phyloP scores from a whole-genome alignment of 2,888 invertebrate genomes.

The Xanthorhoe designata region DNA sequence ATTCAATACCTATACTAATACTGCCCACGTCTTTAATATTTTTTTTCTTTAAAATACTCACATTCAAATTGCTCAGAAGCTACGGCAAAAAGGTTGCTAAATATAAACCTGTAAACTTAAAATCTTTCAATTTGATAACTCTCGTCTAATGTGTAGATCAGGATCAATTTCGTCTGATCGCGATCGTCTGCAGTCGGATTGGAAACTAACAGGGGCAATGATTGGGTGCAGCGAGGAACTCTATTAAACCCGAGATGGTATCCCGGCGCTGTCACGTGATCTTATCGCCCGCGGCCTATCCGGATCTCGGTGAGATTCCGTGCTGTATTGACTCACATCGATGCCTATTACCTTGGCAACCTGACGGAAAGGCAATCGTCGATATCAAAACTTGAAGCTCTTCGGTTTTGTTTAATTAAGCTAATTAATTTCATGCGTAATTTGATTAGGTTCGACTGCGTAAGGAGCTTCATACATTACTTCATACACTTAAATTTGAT shows the following conservation, averaged over 20 bases:
- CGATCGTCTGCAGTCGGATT: constrained; percentile 52
- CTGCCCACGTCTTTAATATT: too few species aligned
- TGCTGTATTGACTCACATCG: constrained; percentile 41
- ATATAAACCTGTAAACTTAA: background rate
- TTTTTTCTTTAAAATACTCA: background rate
- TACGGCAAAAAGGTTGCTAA: background rate
- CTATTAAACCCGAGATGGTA: constrained; percentile 75
- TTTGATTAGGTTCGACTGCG: too few species aligned
- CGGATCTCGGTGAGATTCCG: constrained; percentile 53
- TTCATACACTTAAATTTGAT: too few species aligned
- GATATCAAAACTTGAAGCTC: background rate
- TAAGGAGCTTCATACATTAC: too few species aligned
- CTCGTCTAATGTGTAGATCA: constrained; percentile 14
- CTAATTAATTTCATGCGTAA: background rate
- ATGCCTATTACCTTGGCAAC: constrained; percentile 44
- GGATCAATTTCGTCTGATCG: constrained; percentile 41
- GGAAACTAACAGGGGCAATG: constrained; percentile 60
- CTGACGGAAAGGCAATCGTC: background rate
- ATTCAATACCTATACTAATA: too few species aligned
- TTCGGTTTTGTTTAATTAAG: background rate
- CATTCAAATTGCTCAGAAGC: background rate
- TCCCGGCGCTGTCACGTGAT: constrained; percentile 74
- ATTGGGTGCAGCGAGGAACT: constrained; percentile 76
- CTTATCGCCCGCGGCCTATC: constrained; percentile 67
- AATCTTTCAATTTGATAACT: constrained; percentile 1